Evolutionary conservation across 2,113 vertebrate species (phyloP).

Genomic region (Australoheros scitulus): DNA sequence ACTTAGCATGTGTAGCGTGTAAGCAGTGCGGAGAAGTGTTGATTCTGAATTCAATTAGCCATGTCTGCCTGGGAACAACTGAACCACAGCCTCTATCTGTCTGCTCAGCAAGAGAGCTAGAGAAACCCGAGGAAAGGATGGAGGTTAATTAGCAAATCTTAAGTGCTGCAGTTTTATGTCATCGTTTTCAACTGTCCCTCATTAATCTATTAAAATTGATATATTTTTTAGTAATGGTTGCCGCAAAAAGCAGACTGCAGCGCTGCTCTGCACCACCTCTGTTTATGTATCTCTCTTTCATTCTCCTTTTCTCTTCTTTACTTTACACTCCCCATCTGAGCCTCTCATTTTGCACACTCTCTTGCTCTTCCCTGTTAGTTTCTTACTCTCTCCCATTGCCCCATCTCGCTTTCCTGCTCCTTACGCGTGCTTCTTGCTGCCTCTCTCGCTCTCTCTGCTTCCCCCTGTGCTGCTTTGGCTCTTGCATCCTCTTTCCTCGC

Average conservation of each 20-base stretch:
- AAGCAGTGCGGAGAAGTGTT: slow-evolving; percentile 70
- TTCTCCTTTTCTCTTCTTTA: not conserved
- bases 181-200: slow-evolving; percentile 5
- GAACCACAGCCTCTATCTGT: slow-evolving; percentile 36
- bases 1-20: slow-evolving; percentile 73
- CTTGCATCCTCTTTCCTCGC: not conserved
- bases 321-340: not conserved
- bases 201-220: not conserved
- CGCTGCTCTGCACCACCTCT: not conserved
- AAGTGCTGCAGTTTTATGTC: slow-evolving; percentile 8
- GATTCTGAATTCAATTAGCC: slow-evolving; percentile 75
- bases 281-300: not conserved
- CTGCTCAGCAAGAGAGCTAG: not conserved
- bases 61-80: slow-evolving; percentile 57
- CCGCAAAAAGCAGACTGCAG: slow-evolving; percentile 36
- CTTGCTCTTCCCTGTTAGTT: not conserved
- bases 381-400: not conserved
- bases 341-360: not conserved
- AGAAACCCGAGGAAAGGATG: slow-evolving; percentile 18
- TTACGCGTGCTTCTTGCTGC: not conserved
- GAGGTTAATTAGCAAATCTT: slow-evolving; percentile 49
- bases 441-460: not conserved
- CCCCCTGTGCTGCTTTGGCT: not conserved
- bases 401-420: not conserved
- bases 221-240: slow-evolving; percentile 19